A percentile compares a stretch with the other conserved stretches of the same genome.
phyloP scores from a whole-genome alignment of 2,113 vertebrate species.

The Cryptotis parvus region DNA sequence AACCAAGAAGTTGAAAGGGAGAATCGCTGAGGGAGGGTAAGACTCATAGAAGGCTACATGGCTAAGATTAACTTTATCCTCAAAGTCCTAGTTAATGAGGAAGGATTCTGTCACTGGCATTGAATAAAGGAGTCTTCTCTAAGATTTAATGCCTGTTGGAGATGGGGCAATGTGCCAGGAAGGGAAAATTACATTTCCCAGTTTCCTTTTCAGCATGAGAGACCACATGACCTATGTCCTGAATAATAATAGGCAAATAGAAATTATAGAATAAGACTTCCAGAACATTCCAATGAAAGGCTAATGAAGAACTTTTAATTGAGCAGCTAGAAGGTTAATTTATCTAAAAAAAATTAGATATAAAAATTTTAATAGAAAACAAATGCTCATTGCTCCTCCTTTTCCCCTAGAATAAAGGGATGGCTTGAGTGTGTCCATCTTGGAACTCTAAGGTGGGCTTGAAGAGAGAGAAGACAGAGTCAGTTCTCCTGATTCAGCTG shows the following conservation, averaged over 20 bases:
- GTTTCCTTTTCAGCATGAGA: neutral
- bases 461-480: neutral
- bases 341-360: too few relatives aligned
- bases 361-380: too few relatives aligned
- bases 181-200: neutral
- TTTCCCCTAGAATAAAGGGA: neutral
- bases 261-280: neutral
- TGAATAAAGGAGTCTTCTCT: neutral
- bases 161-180: neutral
- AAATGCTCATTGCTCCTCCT: neutral
- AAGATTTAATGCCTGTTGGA: neutral
- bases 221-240: neutral
- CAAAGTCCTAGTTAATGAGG: neutral
- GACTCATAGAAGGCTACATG: too few relatives aligned
- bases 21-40: neutral
- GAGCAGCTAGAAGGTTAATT: too few relatives aligned
- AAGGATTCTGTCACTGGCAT: neutral
- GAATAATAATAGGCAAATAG: neutral
- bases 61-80: neutral
- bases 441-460: neutral
- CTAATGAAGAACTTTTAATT: neutral
- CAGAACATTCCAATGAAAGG: neutral
- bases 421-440: neutral
- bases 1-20: neutral
- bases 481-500: neutral